A percentile compares a stretch with the other conserved stretches of the same genome.
Conservation (phyloP, 2,113 vertebrate species). For the Sinosuthora webbiana region DNA sequence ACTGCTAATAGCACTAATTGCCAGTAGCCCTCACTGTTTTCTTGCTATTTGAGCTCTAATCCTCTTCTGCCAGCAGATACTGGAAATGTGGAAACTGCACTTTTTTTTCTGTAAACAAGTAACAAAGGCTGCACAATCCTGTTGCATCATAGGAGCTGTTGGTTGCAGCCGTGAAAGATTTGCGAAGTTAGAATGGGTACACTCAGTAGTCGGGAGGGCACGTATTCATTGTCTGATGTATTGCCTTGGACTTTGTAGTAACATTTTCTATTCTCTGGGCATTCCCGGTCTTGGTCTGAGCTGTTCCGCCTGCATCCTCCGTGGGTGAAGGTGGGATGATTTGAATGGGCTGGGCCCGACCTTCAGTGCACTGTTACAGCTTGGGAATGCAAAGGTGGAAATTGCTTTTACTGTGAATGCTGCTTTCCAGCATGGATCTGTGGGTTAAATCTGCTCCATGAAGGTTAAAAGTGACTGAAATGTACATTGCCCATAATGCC, state of each 20-base stretch:
- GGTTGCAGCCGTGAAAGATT: not conserved
- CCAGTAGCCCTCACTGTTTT: constrained; percentile 11
- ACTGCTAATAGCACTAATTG: not conserved
- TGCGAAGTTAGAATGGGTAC: not conserved
- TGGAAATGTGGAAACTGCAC: not conserved
- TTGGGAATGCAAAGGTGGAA: not conserved
- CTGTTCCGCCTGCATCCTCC: accelerated
- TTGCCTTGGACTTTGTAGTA: not conserved
- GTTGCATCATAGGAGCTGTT: not conserved
- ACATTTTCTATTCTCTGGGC: accelerated
- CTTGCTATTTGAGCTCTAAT: constrained; percentile 39
- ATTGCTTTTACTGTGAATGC: too few species aligned
- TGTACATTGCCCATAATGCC: not conserved
- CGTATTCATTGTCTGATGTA: not conserved
- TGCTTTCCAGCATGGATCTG: not conserved
- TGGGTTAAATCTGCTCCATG: not conserved
- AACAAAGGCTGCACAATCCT: not conserved
- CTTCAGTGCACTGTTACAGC: not conserved
- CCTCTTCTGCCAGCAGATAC: not conserved
- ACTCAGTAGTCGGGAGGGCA: not conserved
- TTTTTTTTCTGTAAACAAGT: not conserved
- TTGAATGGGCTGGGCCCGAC: not conserved
- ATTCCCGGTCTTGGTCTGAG: not conserved
- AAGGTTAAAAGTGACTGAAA: not conserved
- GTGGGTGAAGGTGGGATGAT: not conserved